Evolutionary conservation across 2,888 invertebrate species (phyloP).

Genomic region (Poecilobothrus nobilitatus): DNA sequence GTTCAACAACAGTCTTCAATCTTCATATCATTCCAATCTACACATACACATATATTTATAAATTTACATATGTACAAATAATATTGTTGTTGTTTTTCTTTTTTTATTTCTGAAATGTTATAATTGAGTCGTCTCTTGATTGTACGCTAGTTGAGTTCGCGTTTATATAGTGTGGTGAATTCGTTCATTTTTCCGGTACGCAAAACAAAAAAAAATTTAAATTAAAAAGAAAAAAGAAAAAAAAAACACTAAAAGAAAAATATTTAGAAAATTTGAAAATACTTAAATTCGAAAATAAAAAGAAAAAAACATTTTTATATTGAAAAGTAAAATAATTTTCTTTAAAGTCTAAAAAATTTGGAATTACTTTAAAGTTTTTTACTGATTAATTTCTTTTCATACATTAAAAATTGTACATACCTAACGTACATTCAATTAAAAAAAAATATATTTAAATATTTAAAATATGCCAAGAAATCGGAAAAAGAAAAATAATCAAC

Average conservation of each 20-base stretch:
- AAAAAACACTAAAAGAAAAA: no score
- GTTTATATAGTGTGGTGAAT: neutral
- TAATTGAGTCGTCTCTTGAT: conserved; percentile 4
- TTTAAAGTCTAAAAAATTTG: no score
- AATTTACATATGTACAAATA: neutral
- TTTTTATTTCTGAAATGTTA: neutral
- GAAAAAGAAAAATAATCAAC: conserved; percentile 34
- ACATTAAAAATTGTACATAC: neutral
- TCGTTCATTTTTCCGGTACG: conserved; percentile 6
- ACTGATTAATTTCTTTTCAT: neutral
- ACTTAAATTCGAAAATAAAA: no score
- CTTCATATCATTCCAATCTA: neutral
- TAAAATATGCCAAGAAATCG: conserved; percentile 37
- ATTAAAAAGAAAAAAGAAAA: no score
- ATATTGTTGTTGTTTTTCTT: neutral
- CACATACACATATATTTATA: neutral
- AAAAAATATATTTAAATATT: neutral
- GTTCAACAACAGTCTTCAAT: neutral
- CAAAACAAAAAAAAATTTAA: neutral
- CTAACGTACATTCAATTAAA: neutral
- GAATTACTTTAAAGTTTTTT: neutral
- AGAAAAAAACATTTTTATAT: no score
- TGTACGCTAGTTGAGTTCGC: conserved; percentile 3
- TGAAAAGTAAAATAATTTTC: no score
- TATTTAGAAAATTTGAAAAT: no score